phyloP scores from a whole-genome alignment of 2,113 vertebrate species.

The Ophthalmolycus amberensis region DNA sequence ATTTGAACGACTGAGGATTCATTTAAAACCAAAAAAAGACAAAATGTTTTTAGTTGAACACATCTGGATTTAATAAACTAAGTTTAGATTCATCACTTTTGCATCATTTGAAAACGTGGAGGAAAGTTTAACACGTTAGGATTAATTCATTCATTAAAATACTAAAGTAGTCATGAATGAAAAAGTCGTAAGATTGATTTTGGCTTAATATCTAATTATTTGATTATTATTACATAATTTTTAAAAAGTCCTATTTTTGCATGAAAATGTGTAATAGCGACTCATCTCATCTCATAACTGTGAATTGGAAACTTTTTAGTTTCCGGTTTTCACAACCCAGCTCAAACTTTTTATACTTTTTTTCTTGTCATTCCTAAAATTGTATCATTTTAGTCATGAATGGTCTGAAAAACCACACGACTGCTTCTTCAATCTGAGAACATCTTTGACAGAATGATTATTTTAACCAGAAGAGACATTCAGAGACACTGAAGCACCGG shows the following conservation, averaged over 20 bases:
- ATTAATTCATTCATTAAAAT: too few species aligned
- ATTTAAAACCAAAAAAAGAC: background rate
- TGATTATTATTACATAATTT: background rate
- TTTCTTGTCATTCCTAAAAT: too few species aligned
- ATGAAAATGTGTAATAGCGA: too few species aligned
- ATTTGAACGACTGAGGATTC: background rate
- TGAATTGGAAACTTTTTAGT: background rate
- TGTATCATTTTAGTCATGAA: too few species aligned
- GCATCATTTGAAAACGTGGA: too few species aligned
- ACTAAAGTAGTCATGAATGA: background rate
- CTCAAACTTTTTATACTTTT: too few species aligned
- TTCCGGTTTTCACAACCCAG: background rate
- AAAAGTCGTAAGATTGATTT: too few species aligned
- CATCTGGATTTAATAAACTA: too few species aligned
- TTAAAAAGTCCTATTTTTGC: background rate
- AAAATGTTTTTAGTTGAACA: too few species aligned
- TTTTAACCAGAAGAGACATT: background rate
- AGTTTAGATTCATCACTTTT: too few species aligned
- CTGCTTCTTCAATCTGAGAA: background rate
- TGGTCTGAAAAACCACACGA: too few species aligned
- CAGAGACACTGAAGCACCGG: background rate
- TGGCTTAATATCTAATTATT: background rate
- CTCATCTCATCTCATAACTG: background rate
- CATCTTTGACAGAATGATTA: background rate
- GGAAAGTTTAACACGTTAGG: too few species aligned